Evolutionary conservation across 2,797 vertebrate genomes (phyloP).

Genomic region (Spheniscus humboldti): DNA sequence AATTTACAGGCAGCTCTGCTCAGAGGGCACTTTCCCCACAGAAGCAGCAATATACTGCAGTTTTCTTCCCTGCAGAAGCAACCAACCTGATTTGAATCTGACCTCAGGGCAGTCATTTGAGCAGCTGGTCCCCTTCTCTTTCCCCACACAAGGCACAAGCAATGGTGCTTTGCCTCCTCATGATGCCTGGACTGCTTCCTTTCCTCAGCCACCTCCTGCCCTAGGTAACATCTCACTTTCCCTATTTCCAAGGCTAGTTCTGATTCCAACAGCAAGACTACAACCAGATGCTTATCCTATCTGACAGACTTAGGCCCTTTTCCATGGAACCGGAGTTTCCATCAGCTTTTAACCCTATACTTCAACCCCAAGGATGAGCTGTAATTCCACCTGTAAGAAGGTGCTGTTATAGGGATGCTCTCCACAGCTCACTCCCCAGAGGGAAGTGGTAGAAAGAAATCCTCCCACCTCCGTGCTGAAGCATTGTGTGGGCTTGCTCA

Average conservation of each 20-base stretch:
- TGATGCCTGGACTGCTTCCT: not conserved
- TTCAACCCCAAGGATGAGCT: not conserved
- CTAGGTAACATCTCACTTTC: not conserved
- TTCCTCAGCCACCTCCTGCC: not conserved
- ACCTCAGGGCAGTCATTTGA: not conserved
- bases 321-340: not conserved
- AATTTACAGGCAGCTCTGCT: not conserved
- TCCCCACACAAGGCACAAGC: not conserved
- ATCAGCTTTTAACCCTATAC: not conserved
- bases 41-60: not conserved
- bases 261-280: not conserved
- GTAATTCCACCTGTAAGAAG: not conserved
- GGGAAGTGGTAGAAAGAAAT: not conserved
- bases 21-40: not conserved
- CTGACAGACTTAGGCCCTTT: not conserved
- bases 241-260: not conserved
- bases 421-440: not conserved
- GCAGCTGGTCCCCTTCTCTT: not conserved
- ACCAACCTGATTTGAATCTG: not conserved
- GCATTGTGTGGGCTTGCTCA: not conserved
- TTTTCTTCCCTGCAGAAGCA: not conserved
- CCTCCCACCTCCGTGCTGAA: not conserved
- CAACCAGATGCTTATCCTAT: not conserved
- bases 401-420: not conserved
- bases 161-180: not conserved